Percentiles rank a stretch among this genome's conserved stretches.
Conservation (phyloP, 2,797 vertebrate species). For the Argyrosomus regius region DNA sequence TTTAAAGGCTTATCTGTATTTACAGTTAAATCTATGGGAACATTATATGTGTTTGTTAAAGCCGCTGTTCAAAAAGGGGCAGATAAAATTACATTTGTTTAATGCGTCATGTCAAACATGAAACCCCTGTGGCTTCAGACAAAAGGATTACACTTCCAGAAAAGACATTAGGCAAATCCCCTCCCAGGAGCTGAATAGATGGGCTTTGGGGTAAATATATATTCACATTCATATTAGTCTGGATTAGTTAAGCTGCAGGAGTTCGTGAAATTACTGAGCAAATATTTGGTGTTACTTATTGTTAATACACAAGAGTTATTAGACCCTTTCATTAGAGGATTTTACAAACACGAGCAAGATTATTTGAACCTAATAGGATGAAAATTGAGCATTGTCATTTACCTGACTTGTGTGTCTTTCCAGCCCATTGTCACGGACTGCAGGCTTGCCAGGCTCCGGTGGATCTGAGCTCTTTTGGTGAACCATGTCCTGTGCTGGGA, state of each 20-base stretch:
- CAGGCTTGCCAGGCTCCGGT: conserved; percentile 91
- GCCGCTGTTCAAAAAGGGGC: not conserved
- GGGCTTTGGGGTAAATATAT: conserved; percentile 24
- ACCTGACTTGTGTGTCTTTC: conserved; percentile 33
- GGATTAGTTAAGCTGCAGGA: conserved; percentile 21
- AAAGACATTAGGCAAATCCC: conserved; percentile 35
- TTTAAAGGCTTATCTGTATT: conserved; percentile 10
- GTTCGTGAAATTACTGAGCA: conserved; percentile 20
- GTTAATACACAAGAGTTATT: conserved; percentile 3
- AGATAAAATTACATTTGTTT: conserved; percentile 20
- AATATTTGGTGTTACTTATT: conserved; percentile 10
- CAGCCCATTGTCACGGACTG: conserved; percentile 92
- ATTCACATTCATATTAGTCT: conserved; percentile 33
- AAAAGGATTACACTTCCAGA: conserved; percentile 35
- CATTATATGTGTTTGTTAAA: conserved; percentile 17
- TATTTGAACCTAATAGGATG: conserved; percentile 9
- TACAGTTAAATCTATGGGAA: not conserved
- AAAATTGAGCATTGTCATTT: not conserved
- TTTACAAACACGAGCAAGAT: not conserved
- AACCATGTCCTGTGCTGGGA: conserved; percentile 88
- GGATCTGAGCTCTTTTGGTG: conserved; percentile 87
- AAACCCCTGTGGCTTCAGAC: conserved; percentile 42
- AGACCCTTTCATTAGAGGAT: not conserved
- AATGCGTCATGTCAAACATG: conserved; percentile 35
- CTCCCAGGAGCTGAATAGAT: conserved; percentile 33